Evolutionary conservation across 2,113 vertebrate genomes (phyloP), one percentile per base, ranked within the genome.

Genomic region (Syngnathus typhle): DNA sequence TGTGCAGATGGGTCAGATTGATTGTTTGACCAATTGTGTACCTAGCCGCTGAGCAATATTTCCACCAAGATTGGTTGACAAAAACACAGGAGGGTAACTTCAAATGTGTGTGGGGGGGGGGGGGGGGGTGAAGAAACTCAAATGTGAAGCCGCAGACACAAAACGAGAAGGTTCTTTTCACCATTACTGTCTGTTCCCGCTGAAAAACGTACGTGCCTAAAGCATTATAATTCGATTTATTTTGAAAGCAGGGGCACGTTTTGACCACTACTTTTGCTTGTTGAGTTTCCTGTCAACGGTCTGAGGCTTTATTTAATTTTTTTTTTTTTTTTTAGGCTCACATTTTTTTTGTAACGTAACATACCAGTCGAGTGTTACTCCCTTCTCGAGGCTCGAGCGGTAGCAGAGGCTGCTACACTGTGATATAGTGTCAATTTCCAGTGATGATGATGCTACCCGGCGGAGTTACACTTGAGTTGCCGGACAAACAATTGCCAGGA

Each of bases 1-100:
- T 84, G 71, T 85, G 75, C 87, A 87, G 84, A 83, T 82, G 81
- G 74, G 74, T 87, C 77, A 62, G 64, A 68, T 85, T 55, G 65
- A 81, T 79, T 74, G 58, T 82, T 82, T 87, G 82, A 3, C 82
- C 86, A 85, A 83, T 81, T 89, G 72, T 90, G 84, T 90, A 89
- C 80, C 89, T 91, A 90, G 89, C 82, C 79, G 88, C 82, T 77
- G 81, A 88, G 85, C 83, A 89, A 89, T 89, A 87, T 84, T 88
- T 77, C 78, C 84, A 80, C 76, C 82, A 87, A 83, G 82, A 78
- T 81, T 82, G 83, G 79, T 89, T 60, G 75, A 84, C 78, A 18
- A 32, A 16, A 43, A 61, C 8, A 36, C 23, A 23, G 1, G 23
- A 23, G 23, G 23, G 23, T 23, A 23, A 23, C 23, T 23, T 23